These are phyloP conservation scores for Xiphydria camelus DNA, from an alignment of 2,888 invertebrate species.

Conservation along the genomic window DNA sequence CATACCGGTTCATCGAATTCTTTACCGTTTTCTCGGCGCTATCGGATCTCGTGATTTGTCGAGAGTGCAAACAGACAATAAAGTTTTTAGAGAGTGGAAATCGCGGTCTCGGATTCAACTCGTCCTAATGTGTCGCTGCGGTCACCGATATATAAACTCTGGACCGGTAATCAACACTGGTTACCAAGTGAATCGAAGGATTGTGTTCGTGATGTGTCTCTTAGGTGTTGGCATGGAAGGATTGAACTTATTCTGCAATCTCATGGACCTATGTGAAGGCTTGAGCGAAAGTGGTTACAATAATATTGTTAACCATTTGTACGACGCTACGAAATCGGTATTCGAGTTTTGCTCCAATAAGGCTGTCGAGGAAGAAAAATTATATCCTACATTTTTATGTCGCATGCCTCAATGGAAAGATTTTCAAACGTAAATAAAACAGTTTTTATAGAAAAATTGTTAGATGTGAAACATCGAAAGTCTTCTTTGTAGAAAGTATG, in stretches of 20 bases:
- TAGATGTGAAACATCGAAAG: no score
- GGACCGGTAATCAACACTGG: constrained; percentile 19
- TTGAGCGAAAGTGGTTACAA: no score
- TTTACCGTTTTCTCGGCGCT: constrained; percentile 12
- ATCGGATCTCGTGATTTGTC: constrained; percentile 13
- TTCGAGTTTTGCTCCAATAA: no score
- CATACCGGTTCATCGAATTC: neutral
- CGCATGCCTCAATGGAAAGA: no score
- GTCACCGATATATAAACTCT: constrained; percentile 20
- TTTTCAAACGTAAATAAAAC: no score
- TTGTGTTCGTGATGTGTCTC: constrained; percentile 26
- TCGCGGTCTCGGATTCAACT: constrained; percentile 26
- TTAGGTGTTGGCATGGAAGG: constrained; percentile 25
- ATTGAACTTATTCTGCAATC: constrained; percentile 25
- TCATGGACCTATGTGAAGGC: constrained; percentile 20
- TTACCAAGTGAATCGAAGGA: constrained; percentile 24
- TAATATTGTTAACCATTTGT: constrained; percentile 16
- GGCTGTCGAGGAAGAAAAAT: no score
- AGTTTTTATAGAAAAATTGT: no score
- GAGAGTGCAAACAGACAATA: constrained; percentile 15
- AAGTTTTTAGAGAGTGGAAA: constrained; percentile 16
- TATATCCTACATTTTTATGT: no score
- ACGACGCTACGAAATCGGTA: no score
- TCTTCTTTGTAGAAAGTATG: no score
- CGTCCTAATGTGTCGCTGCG: constrained; percentile 13